Percentiles rank a stretch among this genome's conserved stretches.
These are phyloP conservation scores for Psylliodes chrysocephalus DNA, from an alignment of 2,888 invertebrate genomes.

Conservation along the genomic window DNA sequence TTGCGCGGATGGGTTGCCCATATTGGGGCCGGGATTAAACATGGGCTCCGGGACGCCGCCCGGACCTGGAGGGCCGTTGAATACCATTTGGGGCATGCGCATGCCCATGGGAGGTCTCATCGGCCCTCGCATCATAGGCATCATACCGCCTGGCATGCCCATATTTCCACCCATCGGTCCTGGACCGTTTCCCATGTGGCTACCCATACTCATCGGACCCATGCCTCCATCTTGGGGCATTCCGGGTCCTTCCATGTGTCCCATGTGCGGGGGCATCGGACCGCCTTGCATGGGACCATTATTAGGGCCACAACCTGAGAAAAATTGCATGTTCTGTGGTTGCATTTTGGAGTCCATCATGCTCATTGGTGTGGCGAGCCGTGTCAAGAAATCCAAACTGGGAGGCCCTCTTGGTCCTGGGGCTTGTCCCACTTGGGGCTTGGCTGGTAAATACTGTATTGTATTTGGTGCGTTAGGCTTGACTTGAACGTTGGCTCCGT, in stretches of 20 bases:
- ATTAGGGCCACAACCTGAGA: constrained; percentile 70
- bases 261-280: constrained; percentile 63
- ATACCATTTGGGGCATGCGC: constrained; percentile 60
- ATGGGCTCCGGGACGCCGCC: constrained; percentile 57
- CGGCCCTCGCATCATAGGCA: constrained; percentile 63
- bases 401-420: constrained; percentile 85
- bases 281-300: constrained; percentile 65
- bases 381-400: constrained; percentile 88
- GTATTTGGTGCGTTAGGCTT: constrained; percentile 98
- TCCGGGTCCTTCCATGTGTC: constrained; percentile 64
- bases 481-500: constrained; percentile 88
- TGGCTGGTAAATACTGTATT: constrained; percentile 95
- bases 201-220: constrained; percentile 65
- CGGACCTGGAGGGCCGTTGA: constrained; percentile 58
- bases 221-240: constrained; percentile 62
- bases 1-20: constrained; percentile 66
- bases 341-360: constrained; percentile 77
- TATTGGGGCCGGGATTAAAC: constrained; percentile 60
- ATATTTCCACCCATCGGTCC: constrained; percentile 63
- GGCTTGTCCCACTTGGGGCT: constrained; percentile 86
- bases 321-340: constrained; percentile 77
- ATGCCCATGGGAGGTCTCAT: constrained; percentile 64
- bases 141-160: constrained; percentile 61
- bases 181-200: constrained; percentile 61
- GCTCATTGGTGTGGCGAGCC: constrained; percentile 86